Evolutionary conservation across 2,888 invertebrate genomes (phyloP), one percentile per base, ranked within the genome.

Genomic region (Trachelus tabidus): DNA sequence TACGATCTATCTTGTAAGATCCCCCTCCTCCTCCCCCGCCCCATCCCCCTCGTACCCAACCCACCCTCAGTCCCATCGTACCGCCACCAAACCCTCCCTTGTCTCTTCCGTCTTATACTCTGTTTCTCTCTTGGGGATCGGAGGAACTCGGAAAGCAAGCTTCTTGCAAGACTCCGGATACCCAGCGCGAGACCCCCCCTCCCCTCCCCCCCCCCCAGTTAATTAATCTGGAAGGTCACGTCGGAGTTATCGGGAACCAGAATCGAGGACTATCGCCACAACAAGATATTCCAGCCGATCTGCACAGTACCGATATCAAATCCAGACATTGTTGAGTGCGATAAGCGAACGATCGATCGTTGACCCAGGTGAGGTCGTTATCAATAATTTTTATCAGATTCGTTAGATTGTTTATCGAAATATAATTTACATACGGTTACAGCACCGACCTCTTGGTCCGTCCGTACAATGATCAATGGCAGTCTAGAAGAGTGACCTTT

Each of bases 1-100:
- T 82, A 83, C 87, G 87, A 88, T 89, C 85, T 84, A 87, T 89
- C 87, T 88, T 84, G 76, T 77, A 73, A 80, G 81, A 83, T 75
- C 79, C 77, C 68, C 71, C 33, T 68, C 40, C 23, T 33, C 33
- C 31, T 1, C 31, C 34, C 34, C 11, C 3, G 76, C 80, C 78
- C 68, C 73, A 69, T 69, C n/a, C 69, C 9, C 9, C 9, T 77
- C 80, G 79, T 75, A 79, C 73, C 73, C 78, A 40, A 73, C 35
- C 34, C 73, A 76, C 68, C 69, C 73, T 73, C 80, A 74, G 77
- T 77, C 73, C 73, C 76, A 35, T n/a, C 75, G n/a, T 71, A 79
- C 37, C 31, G 68, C 71, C 75, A n/a, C 34, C 33, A 68, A 15
- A 37, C 73, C 77, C 76, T 73, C 15, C 69, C 69, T 75, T 68